Conservation (phyloP, 2,797 vertebrate species). For the Brachymystax lenok region DNA sequence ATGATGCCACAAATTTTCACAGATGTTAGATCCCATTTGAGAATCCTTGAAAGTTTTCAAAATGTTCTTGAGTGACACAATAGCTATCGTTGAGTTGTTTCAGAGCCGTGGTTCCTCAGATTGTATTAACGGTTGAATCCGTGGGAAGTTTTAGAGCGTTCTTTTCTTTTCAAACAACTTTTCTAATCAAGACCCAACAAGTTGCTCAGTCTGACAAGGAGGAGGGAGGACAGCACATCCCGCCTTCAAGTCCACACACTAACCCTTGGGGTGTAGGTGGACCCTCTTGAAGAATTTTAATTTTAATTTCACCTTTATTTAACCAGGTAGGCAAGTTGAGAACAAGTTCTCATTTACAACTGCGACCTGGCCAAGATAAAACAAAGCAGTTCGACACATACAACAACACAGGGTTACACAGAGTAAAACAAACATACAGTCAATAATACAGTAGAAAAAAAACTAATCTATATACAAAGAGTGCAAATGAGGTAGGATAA, state of each 20-base stretch:
- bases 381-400: too few species aligned
- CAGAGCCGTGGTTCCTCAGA: not conserved
- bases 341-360: too few species aligned
- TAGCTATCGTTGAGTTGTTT: not conserved
- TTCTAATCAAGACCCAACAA: conserved; percentile 5
- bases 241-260: not conserved
- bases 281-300: not conserved
- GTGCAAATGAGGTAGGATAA: too few species aligned
- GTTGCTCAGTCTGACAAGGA: not conserved
- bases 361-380: too few species aligned
- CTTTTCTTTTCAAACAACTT: not conserved
- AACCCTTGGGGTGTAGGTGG: conserved; percentile 2
- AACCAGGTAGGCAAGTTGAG: too few species aligned
- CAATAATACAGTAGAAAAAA: too few species aligned
- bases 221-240: not conserved
- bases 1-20: conserved; percentile 13
- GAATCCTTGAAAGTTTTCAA: conserved; percentile 4
- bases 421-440: too few species aligned
- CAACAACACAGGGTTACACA: too few species aligned
- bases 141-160: conserved; percentile 3
- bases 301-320: too few species aligned
- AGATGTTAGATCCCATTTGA: conserved; percentile 52
- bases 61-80: not conserved
- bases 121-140: not conserved
- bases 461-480: too few species aligned